phyloP scores from a whole-genome alignment of 2,888 invertebrate genomes.

The Macropis europaea region DNA sequence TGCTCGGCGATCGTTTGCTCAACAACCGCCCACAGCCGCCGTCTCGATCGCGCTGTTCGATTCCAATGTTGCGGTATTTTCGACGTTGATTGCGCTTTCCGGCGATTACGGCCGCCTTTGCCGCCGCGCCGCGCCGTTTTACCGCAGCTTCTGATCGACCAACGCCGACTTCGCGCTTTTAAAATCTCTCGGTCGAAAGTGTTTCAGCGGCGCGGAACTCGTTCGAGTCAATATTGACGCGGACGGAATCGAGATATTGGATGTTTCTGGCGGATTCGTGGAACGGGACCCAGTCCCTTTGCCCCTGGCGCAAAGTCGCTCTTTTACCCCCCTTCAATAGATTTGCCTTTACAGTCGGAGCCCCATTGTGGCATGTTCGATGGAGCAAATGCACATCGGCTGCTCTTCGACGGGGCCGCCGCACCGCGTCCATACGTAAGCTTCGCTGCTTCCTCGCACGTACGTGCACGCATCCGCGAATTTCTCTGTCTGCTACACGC shows the following conservation, averaged over 20 bases:
- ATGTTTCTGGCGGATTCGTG: slow-evolving; percentile 70
- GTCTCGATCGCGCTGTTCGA: slow-evolving; percentile 5
- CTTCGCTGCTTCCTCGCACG: slow-evolving; percentile 39
- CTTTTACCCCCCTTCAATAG: slow-evolving; percentile 33
- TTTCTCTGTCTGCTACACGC: slow-evolving; percentile 42
- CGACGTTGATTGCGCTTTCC: slow-evolving; percentile 3
- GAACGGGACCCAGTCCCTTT: slow-evolving; percentile 27
- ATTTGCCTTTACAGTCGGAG: slow-evolving; percentile 71
- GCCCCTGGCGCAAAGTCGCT: slow-evolving; percentile 19
- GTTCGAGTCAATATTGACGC: slow-evolving; percentile 76
- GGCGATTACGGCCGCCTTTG: neutral
- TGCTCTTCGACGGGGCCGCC: slow-evolving; percentile 53
- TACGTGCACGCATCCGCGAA: slow-evolving; percentile 14
- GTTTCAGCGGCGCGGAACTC: slow-evolving; percentile 50
- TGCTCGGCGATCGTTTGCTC: slow-evolving; percentile 21
- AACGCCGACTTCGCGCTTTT: neutral
- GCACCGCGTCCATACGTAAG: slow-evolving; percentile 47
- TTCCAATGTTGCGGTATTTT: neutral
- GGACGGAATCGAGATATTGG: slow-evolving; percentile 75
- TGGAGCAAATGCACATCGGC: slow-evolving; percentile 78
- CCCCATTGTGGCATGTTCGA: slow-evolving; percentile 77
- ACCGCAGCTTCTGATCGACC: neutral
- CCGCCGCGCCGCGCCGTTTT: neutral
- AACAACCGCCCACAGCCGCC: neutral
- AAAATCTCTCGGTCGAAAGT: neutral